phyloP scores from a whole-genome alignment of 2,888 invertebrate genomes.

The Phasia obesa region DNA sequence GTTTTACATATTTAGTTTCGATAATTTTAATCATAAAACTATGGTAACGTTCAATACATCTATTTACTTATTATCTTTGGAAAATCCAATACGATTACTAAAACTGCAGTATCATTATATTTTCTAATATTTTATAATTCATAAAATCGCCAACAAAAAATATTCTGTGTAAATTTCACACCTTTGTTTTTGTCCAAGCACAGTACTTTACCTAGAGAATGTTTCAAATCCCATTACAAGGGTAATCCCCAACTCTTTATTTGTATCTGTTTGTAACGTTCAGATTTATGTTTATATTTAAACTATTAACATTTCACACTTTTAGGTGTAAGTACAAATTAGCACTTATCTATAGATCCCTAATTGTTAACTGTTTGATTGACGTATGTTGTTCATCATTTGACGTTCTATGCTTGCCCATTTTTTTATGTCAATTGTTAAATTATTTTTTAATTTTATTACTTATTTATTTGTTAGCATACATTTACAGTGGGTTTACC shows the following conservation, averaged over 20 bases:
- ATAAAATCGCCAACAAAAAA: too few species aligned
- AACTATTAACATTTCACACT: neutral
- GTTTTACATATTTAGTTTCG: too few species aligned
- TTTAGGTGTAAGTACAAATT: neutral
- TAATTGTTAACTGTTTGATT: constrained; percentile 1
- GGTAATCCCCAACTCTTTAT: neutral
- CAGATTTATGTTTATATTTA: neutral
- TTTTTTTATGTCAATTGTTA: constrained; percentile 1
- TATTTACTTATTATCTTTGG: too few species aligned
- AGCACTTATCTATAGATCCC: neutral
- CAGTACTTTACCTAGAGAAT: neutral
- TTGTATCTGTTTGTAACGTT: neutral
- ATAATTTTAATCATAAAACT: too few species aligned
- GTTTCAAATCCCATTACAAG: neutral
- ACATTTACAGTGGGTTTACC: neutral
- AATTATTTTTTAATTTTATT: constrained; percentile 11
- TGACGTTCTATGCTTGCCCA: neutral
- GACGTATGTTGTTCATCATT: constrained; percentile 5
- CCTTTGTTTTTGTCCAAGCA: too few species aligned
- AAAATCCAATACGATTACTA: too few species aligned
- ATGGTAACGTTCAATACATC: too few species aligned
- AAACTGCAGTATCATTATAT: too few species aligned
- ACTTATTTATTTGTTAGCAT: constrained; percentile 1
- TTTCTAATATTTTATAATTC: too few species aligned
- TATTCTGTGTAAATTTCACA: too few species aligned